Evolutionary conservation across 2,888 invertebrate species (phyloP).

Genomic region (Lasioglossum villosulum): DNA sequence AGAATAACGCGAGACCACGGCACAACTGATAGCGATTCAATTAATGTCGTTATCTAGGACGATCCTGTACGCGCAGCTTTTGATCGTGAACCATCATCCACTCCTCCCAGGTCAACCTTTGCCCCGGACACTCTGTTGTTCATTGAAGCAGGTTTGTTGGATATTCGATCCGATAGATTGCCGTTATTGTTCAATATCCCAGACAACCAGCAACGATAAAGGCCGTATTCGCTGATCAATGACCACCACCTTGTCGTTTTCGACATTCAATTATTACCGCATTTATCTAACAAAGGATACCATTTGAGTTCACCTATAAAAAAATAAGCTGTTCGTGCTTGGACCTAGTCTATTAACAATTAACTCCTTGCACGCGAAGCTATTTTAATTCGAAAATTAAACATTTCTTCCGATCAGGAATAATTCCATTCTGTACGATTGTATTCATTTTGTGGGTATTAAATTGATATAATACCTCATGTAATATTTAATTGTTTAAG

Average conservation of each 20-base stretch:
- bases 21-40: constrained; percentile 82
- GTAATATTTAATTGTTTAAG: no score
- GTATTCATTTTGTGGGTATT: no score
- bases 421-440: no score
- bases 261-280: constrained; percentile 51
- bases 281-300: not conserved
- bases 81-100: constrained; percentile 69
- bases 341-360: not conserved
- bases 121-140: constrained; percentile 37
- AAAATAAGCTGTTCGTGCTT: not conserved
- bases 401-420: no score
- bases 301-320: not conserved
- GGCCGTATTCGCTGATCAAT: constrained; percentile 48
- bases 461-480: no score
- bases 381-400: no score
- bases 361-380: not conserved
- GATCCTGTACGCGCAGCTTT: constrained; percentile 78
- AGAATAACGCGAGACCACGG: constrained; percentile 81
- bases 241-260: constrained; percentile 14
- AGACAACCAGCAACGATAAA: constrained; percentile 65
- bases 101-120: constrained; percentile 37
- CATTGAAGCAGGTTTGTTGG: constrained; percentile 74
- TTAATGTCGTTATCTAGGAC: constrained; percentile 81
- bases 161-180: constrained; percentile 80
- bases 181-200: constrained; percentile 75